These are phyloP conservation scores for Stenopsyche tienmushanensis DNA, from an alignment of 1,140 invertebrate genomes.

Conservation along the genomic window DNA sequence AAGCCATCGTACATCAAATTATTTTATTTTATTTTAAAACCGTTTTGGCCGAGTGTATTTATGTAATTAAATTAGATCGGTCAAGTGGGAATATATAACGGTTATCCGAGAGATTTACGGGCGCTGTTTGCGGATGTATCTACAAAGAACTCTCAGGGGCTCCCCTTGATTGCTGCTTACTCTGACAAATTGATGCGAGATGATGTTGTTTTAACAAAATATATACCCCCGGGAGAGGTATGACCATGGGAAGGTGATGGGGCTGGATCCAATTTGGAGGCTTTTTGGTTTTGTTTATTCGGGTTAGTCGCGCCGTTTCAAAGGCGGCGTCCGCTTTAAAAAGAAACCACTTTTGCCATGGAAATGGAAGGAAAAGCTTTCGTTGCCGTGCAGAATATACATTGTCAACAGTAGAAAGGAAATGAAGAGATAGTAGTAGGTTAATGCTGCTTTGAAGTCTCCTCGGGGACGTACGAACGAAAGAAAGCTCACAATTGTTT, in stretches of 20 bases:
- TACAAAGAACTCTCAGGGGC: neutral
- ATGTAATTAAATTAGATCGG: too few species aligned
- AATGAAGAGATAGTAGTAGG: constrained; percentile 15
- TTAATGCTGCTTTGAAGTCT: constrained; percentile 17
- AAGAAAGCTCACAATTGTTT: constrained; percentile 22
- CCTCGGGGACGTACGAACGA: constrained; percentile 4
- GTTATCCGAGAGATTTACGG: too few species aligned
- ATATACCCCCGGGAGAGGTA: neutral
- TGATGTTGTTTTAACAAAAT: neutral
- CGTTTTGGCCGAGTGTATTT: too few species aligned
- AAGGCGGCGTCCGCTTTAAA: neutral
- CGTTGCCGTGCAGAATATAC: neutral
- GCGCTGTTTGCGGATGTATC: too few species aligned
- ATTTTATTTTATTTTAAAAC: too few species aligned
- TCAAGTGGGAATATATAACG: too few species aligned
- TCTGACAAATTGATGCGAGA: neutral
- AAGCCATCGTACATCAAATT: too few species aligned
- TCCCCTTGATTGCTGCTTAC: neutral
- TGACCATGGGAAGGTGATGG: neutral
- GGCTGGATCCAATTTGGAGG: constrained; percentile 7
- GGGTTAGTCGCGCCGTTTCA: neutral
- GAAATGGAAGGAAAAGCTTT: constrained; percentile 6
- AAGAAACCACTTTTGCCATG: constrained; percentile 5
- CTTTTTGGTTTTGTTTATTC: constrained; percentile 5
- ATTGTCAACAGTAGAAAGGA: constrained; percentile 18